A percentile compares a stretch with the other conserved stretches of the same genome.
phyloP scores from a whole-genome alignment of 2,113 vertebrate genomes.

The Sminthopsis crassicaudata region DNA sequence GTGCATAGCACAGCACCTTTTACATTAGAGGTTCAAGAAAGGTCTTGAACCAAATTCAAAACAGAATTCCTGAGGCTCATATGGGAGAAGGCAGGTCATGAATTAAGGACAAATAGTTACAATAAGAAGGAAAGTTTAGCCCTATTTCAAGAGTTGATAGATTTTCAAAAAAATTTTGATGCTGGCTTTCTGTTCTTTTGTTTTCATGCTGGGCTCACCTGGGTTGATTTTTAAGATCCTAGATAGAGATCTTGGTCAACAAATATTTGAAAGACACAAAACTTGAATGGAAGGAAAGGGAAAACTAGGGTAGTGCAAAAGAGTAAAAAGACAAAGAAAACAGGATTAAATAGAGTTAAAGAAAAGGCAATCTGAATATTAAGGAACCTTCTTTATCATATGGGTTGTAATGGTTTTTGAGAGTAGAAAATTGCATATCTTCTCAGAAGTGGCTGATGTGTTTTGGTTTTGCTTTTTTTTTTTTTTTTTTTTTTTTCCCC shows the following conservation, averaged over 20 bases:
- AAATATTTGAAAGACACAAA: conserved; percentile 54
- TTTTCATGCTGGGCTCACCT: neutral
- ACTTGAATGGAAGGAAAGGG: conserved; percentile 24
- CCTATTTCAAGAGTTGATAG: neutral
- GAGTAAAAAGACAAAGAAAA: neutral
- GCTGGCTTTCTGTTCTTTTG: neutral
- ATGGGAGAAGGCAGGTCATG: neutral
- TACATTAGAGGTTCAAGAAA: neutral
- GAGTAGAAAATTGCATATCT: neutral
- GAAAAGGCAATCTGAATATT: neutral
- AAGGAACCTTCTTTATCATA: neutral
- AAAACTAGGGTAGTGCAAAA: neutral
- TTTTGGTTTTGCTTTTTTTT: neutral
- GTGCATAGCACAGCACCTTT: neutral
- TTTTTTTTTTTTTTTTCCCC: too few species aligned
- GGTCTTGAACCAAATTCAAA: neutral
- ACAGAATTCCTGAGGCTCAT: neutral
- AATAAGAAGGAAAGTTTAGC: neutral
- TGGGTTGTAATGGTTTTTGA: neutral
- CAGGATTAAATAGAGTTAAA: neutral
- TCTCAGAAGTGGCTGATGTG: neutral
- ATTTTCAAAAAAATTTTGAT: conserved; percentile 1
- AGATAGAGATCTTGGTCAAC: neutral
- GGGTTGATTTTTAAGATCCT: conserved; percentile 17
- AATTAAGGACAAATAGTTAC: neutral